Evolutionary conservation across 1,140 invertebrate genomes (phyloP), one percentile per base, ranked within the genome.

Genomic region (Meteorus sp.): DNA sequence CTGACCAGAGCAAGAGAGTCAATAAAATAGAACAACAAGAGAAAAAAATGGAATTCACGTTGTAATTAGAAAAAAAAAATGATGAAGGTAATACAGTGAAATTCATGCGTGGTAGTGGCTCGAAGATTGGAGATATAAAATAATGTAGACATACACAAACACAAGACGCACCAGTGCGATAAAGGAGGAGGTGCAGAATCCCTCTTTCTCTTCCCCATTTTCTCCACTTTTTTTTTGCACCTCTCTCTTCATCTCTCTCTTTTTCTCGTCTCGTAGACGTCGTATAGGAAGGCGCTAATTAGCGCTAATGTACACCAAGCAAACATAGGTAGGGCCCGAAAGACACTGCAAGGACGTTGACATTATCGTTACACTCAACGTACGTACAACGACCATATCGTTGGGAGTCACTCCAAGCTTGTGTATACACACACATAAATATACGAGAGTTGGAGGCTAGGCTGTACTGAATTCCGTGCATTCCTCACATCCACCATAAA

Each of bases 201-300:
- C n/a, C n/a, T n/a, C n/a, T n/a, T n/a, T n/a, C n/a, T n/a, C n/a
- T n/a, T n/a, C n/a, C n/a, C n/a, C n/a, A n/a, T n/a, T n/a, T n/a
- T n/a, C n/a, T n/a, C n/a, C n/a, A n/a, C n/a, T n/a, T n/a, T n/a
- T n/a, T n/a, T n/a, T n/a, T n/a, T n/a, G n/a, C n/a, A 7, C 6
- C 29, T 33, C 11, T 33, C 29, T 33, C 29, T 33, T 11, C 11
- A 7, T 6, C 29, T 33, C 29, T 1, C 6, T 7, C 20, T 43
- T 56, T 15, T 45, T 37, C 44, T 27, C 43, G 29, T 27, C 43
- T 27, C 15, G 15, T 29, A 43, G 43, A 51, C 33, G 35, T 55
- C 33, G 60, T 59, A n/a, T n/a, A 54, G 59, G 53, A 59, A 65
- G 66, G 60, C 48, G 54, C 57, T 66, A 66, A 68, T 68, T 68